A percentile compares a stretch with the other conserved stretches of the same genome.
These are phyloP conservation scores for Biston stratarius DNA, from an alignment of 2,888 invertebrate species.

Conservation along the genomic window DNA sequence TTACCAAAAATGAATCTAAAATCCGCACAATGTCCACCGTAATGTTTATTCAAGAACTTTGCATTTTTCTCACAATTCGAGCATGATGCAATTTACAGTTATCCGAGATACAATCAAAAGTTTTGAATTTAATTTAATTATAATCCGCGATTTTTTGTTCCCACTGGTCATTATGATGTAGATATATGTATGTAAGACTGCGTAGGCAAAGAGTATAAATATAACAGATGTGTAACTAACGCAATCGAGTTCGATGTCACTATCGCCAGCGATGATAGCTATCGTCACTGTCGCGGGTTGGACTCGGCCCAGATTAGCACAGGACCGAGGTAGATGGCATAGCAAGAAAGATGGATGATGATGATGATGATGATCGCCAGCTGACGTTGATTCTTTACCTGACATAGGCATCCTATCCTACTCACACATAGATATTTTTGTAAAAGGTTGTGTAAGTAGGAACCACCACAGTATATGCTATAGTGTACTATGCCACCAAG, in stretches of 20 bases:
- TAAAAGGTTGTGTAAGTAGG: too few species aligned
- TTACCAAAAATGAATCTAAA: not conserved
- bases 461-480: too few species aligned
- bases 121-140: conserved; percentile 44
- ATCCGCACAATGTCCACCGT: not conserved
- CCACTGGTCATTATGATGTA: conserved; percentile 42
- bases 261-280: not conserved
- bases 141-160: conserved; percentile 45
- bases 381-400: too few species aligned
- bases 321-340: too few species aligned
- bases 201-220: not conserved
- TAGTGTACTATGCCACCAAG: too few species aligned
- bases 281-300: too few species aligned
- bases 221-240: not conserved
- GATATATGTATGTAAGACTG: conserved; percentile 33
- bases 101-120: conserved; percentile 40
- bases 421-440: too few species aligned
- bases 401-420: too few species aligned
- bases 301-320: too few species aligned
- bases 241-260: not conserved
- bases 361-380: too few species aligned
- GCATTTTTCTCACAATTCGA: conserved; percentile 42
- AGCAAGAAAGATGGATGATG: too few species aligned
- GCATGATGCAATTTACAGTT: conserved; percentile 41
- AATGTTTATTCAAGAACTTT: conserved; percentile 12